phyloP scores from a whole-genome alignment of 2,797 vertebrate species.

The Parambassis ranga region DNA sequence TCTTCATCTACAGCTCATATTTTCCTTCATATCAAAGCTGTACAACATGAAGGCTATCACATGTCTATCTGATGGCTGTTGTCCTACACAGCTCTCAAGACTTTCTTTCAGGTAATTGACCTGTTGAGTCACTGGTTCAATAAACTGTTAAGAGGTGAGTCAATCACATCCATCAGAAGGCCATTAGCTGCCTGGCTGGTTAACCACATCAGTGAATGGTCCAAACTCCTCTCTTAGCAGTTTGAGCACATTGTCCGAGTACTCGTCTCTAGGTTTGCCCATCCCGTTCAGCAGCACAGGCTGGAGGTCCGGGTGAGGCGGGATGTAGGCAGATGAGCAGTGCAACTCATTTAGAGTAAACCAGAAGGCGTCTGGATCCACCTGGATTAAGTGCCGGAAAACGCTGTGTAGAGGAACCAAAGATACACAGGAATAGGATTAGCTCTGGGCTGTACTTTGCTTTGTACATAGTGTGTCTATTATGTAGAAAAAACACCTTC shows the following conservation, averaged over 20 bases:
- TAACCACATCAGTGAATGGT: background rate
- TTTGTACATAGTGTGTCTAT: background rate
- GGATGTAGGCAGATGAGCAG: conserved; percentile 75
- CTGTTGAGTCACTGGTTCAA: conserved; percentile 1
- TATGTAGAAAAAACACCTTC: background rate
- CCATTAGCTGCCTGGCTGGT: conserved; percentile 4
- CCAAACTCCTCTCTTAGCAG: conserved; percentile 78
- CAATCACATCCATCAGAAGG: conserved; percentile 4
- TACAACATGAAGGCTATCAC: conserved; percentile 28
- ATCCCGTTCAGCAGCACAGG: conserved; percentile 72
- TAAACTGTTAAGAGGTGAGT: background rate
- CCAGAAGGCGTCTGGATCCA: conserved; percentile 89
- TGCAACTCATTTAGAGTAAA: conserved; percentile 84
- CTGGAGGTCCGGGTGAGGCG: conserved; percentile 80
- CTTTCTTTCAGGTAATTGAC: conserved; percentile 6
- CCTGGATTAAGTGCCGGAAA: conserved; percentile 84
- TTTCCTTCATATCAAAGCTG: conserved; percentile 1
- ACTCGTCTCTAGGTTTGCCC: conserved; percentile 72
- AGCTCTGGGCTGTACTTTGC: background rate
- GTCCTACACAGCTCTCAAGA: conserved; percentile 7
- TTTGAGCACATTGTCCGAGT: conserved; percentile 80
- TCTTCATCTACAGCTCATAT: background rate
- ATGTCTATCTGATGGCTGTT: background rate
- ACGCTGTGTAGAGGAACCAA: conserved; percentile 73
- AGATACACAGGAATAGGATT: conserved; percentile 5